Base-by-base conservation (phyloP, 2,888 invertebrate species). In the Parnassius orleans region DNA sequence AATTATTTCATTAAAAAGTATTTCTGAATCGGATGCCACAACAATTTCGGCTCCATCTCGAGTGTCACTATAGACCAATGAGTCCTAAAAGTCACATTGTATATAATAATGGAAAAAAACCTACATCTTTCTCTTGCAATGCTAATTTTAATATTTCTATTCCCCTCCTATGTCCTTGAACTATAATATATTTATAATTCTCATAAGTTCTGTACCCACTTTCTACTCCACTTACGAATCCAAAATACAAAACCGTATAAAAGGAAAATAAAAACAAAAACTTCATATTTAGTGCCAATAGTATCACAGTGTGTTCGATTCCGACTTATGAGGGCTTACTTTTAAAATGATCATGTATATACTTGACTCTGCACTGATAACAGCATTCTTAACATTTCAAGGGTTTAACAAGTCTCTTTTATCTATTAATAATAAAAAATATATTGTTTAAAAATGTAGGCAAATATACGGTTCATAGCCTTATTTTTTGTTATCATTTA, bases 21-120 rank as follows among this genome's bases (percentile, higher is more conserved):
- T 42, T 1, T 66, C 72, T 15, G 81, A 64, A 10, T 74, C 71
- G 3, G 87, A 86, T 0, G 84, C 74, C 2, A 87, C 72, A 14
- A 88, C 66, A 9, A 86, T 62, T 66, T 81, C 73, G 0, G 74
- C 69, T 11, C 69, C 71, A 2, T 67, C 66, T 3, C 56, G 67
- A 9, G 64, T 67, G 0, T 57, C 61, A 0, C 71, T 68, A 57
- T 76, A 72, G 43, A 73, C 71, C 0, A 80, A 71, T 7, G 78
- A 63, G 10, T 80, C 78, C 84, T 86, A 60, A 24, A 11, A 19
- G 2, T 19, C 19, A 19, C 2, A 19, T 19, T 19, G 19, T 2
- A 19, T 19, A 19, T 19, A 19, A 19, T 2, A 19, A 19, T 19
- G 19, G 2, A 19, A 54, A 44, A 47, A 53, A 55, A 79, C 82